Evolutionary conservation across 2,888 invertebrate genomes (phyloP), one percentile per base, ranked within the genome.

Genomic region (Drosophila longiperda): DNA sequence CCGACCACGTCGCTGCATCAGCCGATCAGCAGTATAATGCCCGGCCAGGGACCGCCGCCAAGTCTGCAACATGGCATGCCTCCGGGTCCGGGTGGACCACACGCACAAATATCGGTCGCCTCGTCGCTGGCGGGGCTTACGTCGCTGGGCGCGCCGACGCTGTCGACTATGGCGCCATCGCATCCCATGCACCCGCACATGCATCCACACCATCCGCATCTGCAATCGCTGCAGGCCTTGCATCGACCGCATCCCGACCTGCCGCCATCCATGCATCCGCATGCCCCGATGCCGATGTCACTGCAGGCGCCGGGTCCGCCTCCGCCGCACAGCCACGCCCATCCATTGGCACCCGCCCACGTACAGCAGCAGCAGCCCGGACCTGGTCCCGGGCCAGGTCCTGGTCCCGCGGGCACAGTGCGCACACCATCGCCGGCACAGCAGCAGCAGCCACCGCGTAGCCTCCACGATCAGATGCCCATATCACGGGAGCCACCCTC

Each of bases 171-270:
- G 72, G 89, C 92, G 1, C 87, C 91, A 3, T 80, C 92, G 23
- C 92, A 92, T 78, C 74, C 82, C 32, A 86, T 90, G 50, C 87
- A 91, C 58, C 81, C 91, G 38, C 87, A 87, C 33, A 81, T 91
- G 69, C 92, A 87, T 45, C 78, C 78, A 29, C 78, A 89, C 61
- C 60, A 89, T 66, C 73, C 65, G n/a, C 78, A 89, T 75, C 34
- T 89, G 87, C 52, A 92, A 89, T 81, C 78, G 38, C 66, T 93
- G 67, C 90, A 92, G 15, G 82, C 91, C 3, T 67, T 93, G 55
- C 93, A 93, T 68, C 86, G 93, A 40, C 93, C 93, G 20, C 93
- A 93, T 84, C 92, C 92, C 26, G 93, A 93, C 65, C 70, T 93
- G 72, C 90, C 91, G 11, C 88, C 91, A 17, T 77, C 90, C 17